Conservation (phyloP, 2,888 invertebrate genomes). For the Ochropacha duplaris region DNA sequence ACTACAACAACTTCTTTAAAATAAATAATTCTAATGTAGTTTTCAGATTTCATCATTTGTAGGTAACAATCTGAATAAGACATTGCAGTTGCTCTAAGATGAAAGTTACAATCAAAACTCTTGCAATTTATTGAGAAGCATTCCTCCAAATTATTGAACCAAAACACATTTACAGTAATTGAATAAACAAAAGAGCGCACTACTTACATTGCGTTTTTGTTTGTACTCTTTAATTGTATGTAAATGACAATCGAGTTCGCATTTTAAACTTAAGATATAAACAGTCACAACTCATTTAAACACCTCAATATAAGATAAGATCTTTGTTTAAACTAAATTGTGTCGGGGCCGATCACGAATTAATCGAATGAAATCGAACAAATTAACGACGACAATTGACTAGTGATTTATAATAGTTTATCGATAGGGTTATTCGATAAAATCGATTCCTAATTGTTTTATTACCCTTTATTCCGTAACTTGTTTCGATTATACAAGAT, state of each 20-base stretch:
- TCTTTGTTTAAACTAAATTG: conserved; percentile 18
- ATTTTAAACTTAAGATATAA: conserved; percentile 11
- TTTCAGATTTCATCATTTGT: too few relatives aligned
- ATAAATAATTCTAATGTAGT: too few relatives aligned
- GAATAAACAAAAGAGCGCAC: neutral
- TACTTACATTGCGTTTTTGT: conserved; percentile 2
- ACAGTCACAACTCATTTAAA: conserved; percentile 23
- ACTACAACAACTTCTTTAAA: too few relatives aligned
- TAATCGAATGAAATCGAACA: conserved; percentile 24
- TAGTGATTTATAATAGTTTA: conserved; percentile 19
- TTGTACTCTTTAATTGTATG: conserved; percentile 8
- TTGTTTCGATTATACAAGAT: neutral
- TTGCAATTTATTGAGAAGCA: neutral
- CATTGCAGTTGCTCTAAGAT: neutral
- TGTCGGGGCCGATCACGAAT: conserved; percentile 17
- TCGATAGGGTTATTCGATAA: neutral
- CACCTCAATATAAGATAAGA: conserved; percentile 27
- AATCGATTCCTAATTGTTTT: neutral
- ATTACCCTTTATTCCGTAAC: neutral
- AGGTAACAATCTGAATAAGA: neutral
- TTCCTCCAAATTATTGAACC: neutral
- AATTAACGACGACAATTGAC: conserved; percentile 15
- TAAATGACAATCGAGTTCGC: conserved; percentile 7
- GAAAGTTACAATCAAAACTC: neutral
- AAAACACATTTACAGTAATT: neutral